phyloP scores from a whole-genome alignment of 2,797 vertebrate genomes.

The Tragelaphus eurycerus region DNA sequence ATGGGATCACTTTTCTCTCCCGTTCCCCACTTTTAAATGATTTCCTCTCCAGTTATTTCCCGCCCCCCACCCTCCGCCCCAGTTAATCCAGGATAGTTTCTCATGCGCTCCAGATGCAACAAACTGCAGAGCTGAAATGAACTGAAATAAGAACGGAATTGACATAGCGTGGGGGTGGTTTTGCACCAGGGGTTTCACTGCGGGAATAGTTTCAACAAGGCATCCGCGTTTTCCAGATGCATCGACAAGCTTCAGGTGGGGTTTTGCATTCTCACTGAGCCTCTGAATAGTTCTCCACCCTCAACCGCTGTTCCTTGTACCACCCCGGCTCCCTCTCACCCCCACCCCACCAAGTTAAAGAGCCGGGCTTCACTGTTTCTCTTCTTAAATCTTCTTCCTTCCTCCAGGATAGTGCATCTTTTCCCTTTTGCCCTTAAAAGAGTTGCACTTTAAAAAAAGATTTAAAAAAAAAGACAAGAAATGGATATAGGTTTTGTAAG shows the following conservation, averaged over 20 bases:
- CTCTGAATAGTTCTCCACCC: background rate
- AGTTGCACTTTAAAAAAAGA: slow-evolving; percentile 79
- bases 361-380: slow-evolving; percentile 54
- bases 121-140: background rate
- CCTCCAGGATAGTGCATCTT: slow-evolving; percentile 58
- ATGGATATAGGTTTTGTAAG: slow-evolving; percentile 84
- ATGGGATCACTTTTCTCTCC: background rate
- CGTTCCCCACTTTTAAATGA: background rate
- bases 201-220: slow-evolving; percentile 16
- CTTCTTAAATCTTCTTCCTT: slow-evolving; percentile 65
- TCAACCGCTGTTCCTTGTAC: slow-evolving; percentile 46
- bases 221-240: slow-evolving; percentile 36
- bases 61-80: too few relatives aligned
- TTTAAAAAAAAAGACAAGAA: slow-evolving; percentile 63
- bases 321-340: background rate
- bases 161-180: background rate
- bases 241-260: background rate
- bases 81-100: background rate
- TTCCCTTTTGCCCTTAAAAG: slow-evolving; percentile 73
- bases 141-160: background rate
- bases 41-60: background rate
- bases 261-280: background rate
- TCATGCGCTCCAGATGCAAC: background rate
- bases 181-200: slow-evolving; percentile 27
- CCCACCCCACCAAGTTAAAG: background rate